phyloP scores from a whole-genome alignment of 2,113 vertebrate species.

The Scolopax mira region DNA sequence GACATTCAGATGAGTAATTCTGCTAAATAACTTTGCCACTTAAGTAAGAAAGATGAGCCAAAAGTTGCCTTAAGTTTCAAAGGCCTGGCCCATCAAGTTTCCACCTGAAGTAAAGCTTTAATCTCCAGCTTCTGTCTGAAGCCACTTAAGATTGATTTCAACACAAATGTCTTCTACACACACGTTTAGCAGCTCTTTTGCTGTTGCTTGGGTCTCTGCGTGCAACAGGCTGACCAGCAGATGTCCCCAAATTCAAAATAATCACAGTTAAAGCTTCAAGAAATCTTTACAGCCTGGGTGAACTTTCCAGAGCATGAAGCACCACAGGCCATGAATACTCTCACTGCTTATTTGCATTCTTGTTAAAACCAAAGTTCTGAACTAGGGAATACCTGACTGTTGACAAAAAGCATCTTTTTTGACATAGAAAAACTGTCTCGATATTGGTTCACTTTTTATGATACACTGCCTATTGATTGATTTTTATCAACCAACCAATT shows the following conservation, averaged over 20 bases:
- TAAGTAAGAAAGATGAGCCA: not conserved
- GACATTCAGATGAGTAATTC: not conserved
- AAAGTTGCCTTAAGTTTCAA: not conserved
- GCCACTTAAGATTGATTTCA: not conserved
- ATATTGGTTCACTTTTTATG: not conserved
- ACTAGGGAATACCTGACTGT: not conserved
- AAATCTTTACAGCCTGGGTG: not conserved
- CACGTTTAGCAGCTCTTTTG: fast-evolving
- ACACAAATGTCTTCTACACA: not conserved
- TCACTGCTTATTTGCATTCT: not conserved
- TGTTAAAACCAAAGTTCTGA: not conserved
- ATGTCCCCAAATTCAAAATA: conserved; percentile 21
- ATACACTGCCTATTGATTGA: not conserved
- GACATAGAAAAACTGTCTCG: not conserved
- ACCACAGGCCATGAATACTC: not conserved
- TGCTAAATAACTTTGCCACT: not conserved
- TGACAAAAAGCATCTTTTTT: not conserved
- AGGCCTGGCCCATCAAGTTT: not conserved
- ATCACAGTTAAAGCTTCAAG: not conserved
- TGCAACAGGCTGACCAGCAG: conserved; percentile 1
- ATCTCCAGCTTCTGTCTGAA: not conserved
- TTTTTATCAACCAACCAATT: not conserved
- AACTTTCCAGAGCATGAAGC: not conserved
- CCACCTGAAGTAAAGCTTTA: not conserved
- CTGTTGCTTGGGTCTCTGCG: not conserved